Evolutionary conservation across 1,140 invertebrate species (phyloP), one percentile per base, ranked within the genome.

Genomic region (Diuraphis noxia): DNA sequence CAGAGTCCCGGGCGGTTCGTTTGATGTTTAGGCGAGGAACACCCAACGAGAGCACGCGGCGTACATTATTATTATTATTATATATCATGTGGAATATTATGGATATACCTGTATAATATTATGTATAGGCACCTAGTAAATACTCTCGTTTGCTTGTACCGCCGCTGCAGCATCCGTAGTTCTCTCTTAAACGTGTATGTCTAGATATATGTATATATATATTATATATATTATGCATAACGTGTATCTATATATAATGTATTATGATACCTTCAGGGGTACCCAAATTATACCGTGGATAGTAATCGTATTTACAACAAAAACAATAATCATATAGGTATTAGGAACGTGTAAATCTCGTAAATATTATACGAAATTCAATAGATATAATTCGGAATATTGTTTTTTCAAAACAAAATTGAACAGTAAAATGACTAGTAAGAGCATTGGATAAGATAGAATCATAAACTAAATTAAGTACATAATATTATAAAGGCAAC

Each of bases 11-110:
- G 81, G 21, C 81, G 81, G 81, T 30, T 30, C 81, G 81, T 82
- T 82, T 82, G 81, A 82, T 82, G 81, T 82, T 82, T 40, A n/a
- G 81, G 30, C 81, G 38, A 25, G 81, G 81, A 82, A 82, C 81
- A 82, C 81, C 81, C 81, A 82, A 82, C 40, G 40, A 82, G 81
- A 82, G 81, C 38, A 41, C 38, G 38, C 40, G 30, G 38, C 81
- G 40, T 82, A 72, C 30, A 72, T n/a, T 72, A 72, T 63, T 56
- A 56, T 56, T 56, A 56, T 56, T 30, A 25, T 9, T 30, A 56
- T 56, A 56, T n/a, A 30, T 63, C n/a, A n/a, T n/a, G n/a, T n/a
- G n/a, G n/a, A n/a, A 46, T 46, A 46, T 13, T 49, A 49, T 21
- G 6, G 5, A n/a, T 63, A 34, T n/a, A n/a, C 13, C 56, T n/a